Conservation (phyloP, 2,113 vertebrate species). For the Cheilinus undulatus region DNA sequence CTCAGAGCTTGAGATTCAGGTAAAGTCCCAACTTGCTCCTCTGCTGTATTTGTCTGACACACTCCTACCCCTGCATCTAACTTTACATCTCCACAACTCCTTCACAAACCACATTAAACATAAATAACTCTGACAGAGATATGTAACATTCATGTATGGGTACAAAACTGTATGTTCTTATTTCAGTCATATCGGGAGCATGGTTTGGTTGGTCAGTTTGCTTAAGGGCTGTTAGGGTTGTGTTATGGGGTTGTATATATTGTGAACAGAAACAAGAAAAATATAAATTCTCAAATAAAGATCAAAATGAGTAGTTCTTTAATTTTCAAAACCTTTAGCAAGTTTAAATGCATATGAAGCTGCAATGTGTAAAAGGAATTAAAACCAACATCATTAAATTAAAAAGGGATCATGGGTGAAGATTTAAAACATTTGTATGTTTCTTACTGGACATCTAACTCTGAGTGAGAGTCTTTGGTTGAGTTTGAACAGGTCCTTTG, state of each 20-base stretch:
- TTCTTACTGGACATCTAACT: background rate
- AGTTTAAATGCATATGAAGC: too few relatives aligned
- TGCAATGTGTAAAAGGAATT: too few relatives aligned
- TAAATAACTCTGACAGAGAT: background rate
- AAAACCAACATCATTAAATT: too few relatives aligned
- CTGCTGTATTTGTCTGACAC: background rate
- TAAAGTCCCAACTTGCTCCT: slow-evolving; percentile 64
- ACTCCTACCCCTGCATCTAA: background rate
- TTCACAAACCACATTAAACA: slow-evolving; percentile 24
- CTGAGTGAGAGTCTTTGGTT: background rate
- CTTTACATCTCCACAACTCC: slow-evolving; percentile 9
- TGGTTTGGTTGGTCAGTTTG: background rate
- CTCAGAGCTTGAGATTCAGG: slow-evolving; percentile 98
- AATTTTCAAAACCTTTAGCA: too few relatives aligned
- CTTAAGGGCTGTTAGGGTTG: too few relatives aligned
- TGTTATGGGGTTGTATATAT: too few relatives aligned
- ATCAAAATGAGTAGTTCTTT: too few relatives aligned
- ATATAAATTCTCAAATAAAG: too few relatives aligned
- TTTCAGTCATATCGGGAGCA: slow-evolving; percentile 10
- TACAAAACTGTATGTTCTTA: background rate
- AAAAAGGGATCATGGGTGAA: too few relatives aligned
- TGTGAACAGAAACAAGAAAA: too few relatives aligned
- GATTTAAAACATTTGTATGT: too few relatives aligned
- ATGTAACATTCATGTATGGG: background rate
- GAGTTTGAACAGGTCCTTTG: background rate